phyloP scores from a whole-genome alignment of 2,113 vertebrate genomes.

The Okapia johnstoni region DNA sequence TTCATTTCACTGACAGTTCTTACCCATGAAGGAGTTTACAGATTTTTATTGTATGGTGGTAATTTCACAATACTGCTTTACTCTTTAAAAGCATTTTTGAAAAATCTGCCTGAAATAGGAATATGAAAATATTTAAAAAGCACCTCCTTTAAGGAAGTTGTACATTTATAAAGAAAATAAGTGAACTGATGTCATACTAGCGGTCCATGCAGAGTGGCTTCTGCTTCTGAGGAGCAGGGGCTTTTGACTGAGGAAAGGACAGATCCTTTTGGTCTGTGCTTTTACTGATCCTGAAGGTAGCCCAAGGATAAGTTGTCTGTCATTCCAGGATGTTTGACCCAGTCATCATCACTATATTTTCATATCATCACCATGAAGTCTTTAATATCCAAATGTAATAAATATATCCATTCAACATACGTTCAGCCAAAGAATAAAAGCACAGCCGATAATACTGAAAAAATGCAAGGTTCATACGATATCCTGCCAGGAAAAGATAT shows the following conservation, averaged over 20 bases:
- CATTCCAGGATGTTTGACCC: background rate
- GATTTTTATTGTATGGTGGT: background rate
- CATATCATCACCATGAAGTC: background rate
- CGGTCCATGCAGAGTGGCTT: background rate
- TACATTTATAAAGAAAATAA: background rate
- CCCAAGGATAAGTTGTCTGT: background rate
- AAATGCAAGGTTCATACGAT: background rate
- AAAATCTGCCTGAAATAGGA: background rate
- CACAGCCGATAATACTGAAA: background rate
- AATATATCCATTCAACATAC: constrained; percentile 8
- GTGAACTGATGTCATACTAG: background rate
- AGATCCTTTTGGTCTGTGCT: background rate
- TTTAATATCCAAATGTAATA: background rate
- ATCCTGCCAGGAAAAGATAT: constrained; percentile 27
- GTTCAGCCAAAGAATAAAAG: background rate
- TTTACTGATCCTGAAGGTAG: background rate
- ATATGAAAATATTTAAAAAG: constrained; percentile 14
- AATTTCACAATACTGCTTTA: background rate
- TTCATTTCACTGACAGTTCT: background rate
- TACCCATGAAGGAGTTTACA: background rate
- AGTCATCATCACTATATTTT: background rate
- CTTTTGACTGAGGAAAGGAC: background rate
- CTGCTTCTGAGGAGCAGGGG: background rate
- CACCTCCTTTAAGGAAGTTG: background rate
- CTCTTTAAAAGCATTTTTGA: background rate